Base-by-base conservation (phyloP, 2,113 vertebrate genomes). In the Hucho hucho region DNA sequence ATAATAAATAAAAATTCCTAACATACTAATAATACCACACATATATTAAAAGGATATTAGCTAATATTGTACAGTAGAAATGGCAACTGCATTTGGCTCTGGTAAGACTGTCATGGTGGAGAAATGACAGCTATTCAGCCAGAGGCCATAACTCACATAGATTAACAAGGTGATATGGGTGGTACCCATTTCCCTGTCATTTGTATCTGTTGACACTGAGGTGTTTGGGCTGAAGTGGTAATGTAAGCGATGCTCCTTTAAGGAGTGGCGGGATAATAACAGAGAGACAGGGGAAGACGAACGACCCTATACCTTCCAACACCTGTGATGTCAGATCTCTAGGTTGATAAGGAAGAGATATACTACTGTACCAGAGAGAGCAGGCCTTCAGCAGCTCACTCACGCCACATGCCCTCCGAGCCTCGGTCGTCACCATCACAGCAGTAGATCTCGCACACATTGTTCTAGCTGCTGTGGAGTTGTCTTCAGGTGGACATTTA, bases 321-420 rank as follows among this genome's bases (percentile, higher is more conserved):
- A 92, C 91, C 90, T 93, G 91, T 20, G 83, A 85, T 91, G 89
- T 90, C 87, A 93, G 89, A 93, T 90, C 85, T 76, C 80, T 74
- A 64, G 6, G 59, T 64, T 81, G 90, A 91, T 92, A 90, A 83
- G 66, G 25, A 22, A 76, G 24, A 76, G 69, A 87, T 79, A 86
- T 80, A 83, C 18, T 22, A 22, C n/a, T 18, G 16, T 56, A 20
- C 53, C 37, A 43, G 49, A 61, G 14, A 56, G 2, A 20, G 58
- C 3, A 20, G 13, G 13, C 53, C 4, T 56, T 56, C 53, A 14
- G 53, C 13, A 22, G 58, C n/a, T 22, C n/a, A 61, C 16, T 16
- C 49, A 61, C 58, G 0, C 58, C 58, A 61, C 58, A 53, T 18
- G 13, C 58, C n/a, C 58, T 61, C 58, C n/a, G 9, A 61, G 58